phyloP scores from a whole-genome alignment of 2,888 invertebrate genomes.

The Thumatha senex region DNA sequence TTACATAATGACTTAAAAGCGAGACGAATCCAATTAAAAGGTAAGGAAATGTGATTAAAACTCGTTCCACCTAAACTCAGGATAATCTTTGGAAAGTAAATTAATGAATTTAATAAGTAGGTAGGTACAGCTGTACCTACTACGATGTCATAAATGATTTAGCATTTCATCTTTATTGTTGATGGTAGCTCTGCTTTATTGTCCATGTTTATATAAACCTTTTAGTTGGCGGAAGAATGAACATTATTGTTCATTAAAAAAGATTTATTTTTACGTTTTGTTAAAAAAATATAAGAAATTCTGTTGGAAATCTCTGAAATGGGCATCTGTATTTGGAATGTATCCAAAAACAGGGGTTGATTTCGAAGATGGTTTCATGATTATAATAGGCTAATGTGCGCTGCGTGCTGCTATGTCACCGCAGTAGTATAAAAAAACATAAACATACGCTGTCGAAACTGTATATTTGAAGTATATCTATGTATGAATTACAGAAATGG shows the following conservation, averaged over 20 bases:
- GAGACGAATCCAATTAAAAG: constrained; percentile 10
- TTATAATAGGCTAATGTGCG: too few relatives aligned
- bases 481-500: too few relatives aligned
- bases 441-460: too few relatives aligned
- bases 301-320: neutral
- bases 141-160: constrained; percentile 1
- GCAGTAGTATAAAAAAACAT: too few relatives aligned
- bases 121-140: constrained; percentile 2
- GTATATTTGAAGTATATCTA: too few relatives aligned
- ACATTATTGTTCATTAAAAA: neutral
- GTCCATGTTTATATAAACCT: neutral
- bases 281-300: neutral
- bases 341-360: too few relatives aligned
- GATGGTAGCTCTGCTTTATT: neutral
- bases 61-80: constrained; percentile 2
- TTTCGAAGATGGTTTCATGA: too few relatives aligned
- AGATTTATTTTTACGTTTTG: neutral
- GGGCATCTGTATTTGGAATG: too few relatives aligned
- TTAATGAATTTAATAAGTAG: constrained; percentile 15
- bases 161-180: constrained; percentile 2
- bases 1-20: constrained; percentile 1
- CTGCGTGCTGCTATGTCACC: too few relatives aligned
- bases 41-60: constrained; percentile 8
- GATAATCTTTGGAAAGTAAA: constrained; percentile 13
- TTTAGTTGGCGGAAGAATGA: neutral